Conservation (phyloP, 2,888 invertebrate species). For the Oscheius sp. region DNA sequence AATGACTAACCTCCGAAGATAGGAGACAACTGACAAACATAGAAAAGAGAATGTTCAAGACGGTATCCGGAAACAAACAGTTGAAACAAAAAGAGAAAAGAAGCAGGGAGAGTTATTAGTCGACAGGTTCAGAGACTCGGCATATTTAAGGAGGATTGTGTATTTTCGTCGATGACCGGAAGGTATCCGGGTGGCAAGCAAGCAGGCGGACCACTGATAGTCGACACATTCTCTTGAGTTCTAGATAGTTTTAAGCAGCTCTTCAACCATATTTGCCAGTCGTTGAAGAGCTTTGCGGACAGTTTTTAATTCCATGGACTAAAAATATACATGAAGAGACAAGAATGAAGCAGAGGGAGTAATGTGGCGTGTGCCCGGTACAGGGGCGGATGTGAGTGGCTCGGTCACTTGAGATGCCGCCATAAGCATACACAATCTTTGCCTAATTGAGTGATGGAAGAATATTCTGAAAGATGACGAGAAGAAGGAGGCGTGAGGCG, state of each 20-base stretch:
- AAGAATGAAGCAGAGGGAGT: not conserved
- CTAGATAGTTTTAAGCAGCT: too few species aligned
- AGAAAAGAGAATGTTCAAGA: not conserved
- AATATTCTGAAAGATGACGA: too few species aligned
- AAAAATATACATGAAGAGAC: not conserved
- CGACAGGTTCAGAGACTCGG: not conserved
- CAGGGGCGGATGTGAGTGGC: slow-evolving; percentile 21
- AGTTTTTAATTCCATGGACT: not conserved
- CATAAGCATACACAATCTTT: slow-evolving; percentile 20
- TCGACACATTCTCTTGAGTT: too few species aligned
- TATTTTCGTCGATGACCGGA: slow-evolving; percentile 1
- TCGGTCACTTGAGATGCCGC: slow-evolving; percentile 25
- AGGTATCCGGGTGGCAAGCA: not conserved
- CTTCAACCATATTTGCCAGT: not conserved
- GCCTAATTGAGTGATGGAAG: not conserved
- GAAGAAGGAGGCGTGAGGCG: not conserved
- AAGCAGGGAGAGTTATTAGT: not conserved
- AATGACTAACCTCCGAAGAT: not conserved
- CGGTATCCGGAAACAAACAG: not conserved
- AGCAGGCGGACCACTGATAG: too few species aligned
- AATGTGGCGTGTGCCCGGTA: slow-evolving; percentile 12
- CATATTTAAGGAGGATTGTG: not conserved
- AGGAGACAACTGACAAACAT: not conserved
- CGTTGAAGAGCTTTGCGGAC: not conserved
- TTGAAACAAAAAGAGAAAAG: not conserved